phyloP scores from a whole-genome alignment of 2,888 invertebrate species.

The Drosophila kambysellisi region DNA sequence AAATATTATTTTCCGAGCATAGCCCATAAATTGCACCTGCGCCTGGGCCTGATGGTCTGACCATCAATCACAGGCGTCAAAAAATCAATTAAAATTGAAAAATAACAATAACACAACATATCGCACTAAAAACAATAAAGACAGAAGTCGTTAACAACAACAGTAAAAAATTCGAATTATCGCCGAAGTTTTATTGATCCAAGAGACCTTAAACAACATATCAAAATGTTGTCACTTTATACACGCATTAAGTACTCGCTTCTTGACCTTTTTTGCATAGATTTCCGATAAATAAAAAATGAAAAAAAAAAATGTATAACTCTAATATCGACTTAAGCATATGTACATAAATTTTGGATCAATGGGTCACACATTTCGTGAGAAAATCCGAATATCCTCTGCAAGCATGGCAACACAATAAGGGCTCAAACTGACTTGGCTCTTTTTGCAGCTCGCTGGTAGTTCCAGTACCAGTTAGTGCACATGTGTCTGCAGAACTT shows the following conservation, averaged over 20 bases:
- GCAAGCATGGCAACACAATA: neutral
- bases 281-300: neutral
- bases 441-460: neutral
- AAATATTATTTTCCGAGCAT: constrained; percentile 18
- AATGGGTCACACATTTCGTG: neutral
- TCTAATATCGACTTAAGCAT: neutral
- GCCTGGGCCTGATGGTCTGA: constrained; percentile 10
- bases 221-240: neutral
- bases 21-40: constrained; percentile 67
- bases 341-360: neutral
- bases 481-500: constrained; percentile 39
- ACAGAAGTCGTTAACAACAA: neutral
- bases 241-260: neutral
- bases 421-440: neutral
- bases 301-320: neutral
- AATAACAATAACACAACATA: constrained; percentile 5
- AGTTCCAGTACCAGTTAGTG: neutral
- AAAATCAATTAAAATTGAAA: constrained; percentile 57
- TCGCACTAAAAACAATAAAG: neutral
- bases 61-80: constrained; percentile 50
- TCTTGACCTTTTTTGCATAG: neutral
- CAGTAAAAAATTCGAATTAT: neutral
- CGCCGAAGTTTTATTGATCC: neutral
- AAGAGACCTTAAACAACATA: neutral
- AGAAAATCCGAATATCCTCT: neutral